Conservation (phyloP, 2,113 vertebrate species). For the Podarcis cretensis region DNA sequence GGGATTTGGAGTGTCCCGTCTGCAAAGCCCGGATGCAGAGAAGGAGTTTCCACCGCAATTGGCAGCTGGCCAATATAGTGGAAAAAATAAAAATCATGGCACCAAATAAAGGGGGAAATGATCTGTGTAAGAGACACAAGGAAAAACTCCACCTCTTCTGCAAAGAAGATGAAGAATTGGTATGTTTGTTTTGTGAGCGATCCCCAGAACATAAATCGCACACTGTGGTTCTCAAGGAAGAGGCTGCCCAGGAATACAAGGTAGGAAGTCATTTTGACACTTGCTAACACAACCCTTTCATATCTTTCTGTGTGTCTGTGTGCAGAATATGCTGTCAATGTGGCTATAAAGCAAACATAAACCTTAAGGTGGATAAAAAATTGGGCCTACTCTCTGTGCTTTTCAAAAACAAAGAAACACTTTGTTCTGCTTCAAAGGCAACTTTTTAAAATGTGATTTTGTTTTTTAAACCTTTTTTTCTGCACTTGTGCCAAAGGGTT, state of each 20-base stretch:
- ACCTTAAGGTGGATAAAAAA: no score
- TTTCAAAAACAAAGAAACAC: no score
- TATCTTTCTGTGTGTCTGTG: no score
- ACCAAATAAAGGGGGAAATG: constrained; percentile 64
- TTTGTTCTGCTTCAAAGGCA: no score
- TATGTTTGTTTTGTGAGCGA: no score
- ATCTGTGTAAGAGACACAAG: constrained; percentile 70
- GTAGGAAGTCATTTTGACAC: not conserved
- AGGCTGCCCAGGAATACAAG: not conserved
- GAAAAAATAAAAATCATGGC: constrained; percentile 81
- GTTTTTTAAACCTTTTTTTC: no score
- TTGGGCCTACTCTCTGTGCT: no score
- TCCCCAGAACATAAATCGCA: not conserved
- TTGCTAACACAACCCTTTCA: not conserved
- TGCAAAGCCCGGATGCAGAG: constrained; percentile 56
- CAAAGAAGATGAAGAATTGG: no score
- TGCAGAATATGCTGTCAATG: no score
- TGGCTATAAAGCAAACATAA: no score
- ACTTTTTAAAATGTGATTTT: no score
- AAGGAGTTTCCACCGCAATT: constrained; percentile 77
- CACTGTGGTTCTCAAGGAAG: not conserved
- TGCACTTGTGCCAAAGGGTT: no score
- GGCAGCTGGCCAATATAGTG: constrained; percentile 83
- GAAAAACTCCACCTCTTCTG: not conserved
- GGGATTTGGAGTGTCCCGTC: not conserved